phyloP scores from a whole-genome alignment of 2,113 vertebrate species.

The Danio rerio region GRCz12tu NC_133186.1:34965501-34966000 shows the following conservation, averaged over 20 bases:
- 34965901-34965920: too few relatives aligned
- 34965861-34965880: background rate
- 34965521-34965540: slow-evolving; percentile 57
- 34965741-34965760: slow-evolving; percentile 2
- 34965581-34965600: slow-evolving; percentile 28
- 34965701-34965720: background rate
- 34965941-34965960: too few relatives aligned
- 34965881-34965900: background rate
- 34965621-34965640: slow-evolving; percentile 11
- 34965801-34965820: background rate
- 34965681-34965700: background rate
- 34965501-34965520: slow-evolving; percentile 28
- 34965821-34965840: background rate
- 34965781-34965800: background rate
- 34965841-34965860: background rate
- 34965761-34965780: background rate
- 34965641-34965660: background rate
- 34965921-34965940: too few relatives aligned
- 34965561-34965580: slow-evolving; percentile 58
- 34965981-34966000: too few relatives aligned
- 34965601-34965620: background rate
- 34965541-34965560: slow-evolving; percentile 57
- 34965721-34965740: background rate
- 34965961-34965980: too few relatives aligned
- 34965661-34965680: background rate